phyloP scores from a whole-genome alignment of 1,140 invertebrate species.

The Paralvinella palmiformis region DNA sequence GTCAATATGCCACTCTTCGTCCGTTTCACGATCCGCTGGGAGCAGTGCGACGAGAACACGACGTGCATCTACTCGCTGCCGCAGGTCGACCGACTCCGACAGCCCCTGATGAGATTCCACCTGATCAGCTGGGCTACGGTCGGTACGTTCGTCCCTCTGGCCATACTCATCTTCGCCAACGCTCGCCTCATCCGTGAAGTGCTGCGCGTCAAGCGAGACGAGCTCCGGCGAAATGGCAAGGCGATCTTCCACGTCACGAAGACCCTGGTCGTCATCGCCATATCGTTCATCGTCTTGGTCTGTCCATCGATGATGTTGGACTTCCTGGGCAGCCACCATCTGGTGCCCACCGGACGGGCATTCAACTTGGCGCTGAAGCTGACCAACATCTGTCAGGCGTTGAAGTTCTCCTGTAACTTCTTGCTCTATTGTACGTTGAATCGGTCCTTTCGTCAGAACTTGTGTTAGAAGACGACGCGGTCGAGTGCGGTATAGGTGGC shows the following conservation, averaged over 20 bases:
- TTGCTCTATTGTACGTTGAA: neutral
- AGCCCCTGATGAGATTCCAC: conserved; percentile 23
- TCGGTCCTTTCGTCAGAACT: neutral
- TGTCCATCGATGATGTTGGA: conserved; percentile 45
- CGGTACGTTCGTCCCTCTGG: conserved; percentile 39
- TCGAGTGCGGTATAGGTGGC: no score
- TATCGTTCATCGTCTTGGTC: conserved; percentile 43
- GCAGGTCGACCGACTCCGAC: neutral
- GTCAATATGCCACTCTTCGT: conserved; percentile 42
- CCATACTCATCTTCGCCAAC: conserved; percentile 41
- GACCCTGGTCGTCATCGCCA: conserved; percentile 42
- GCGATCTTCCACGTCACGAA: conserved; percentile 36
- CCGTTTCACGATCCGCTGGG: neutral
- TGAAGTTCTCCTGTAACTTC: conserved; percentile 6
- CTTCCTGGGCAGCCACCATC: conserved; percentile 21
- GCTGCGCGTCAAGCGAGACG: conserved; percentile 7
- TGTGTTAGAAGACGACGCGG: no score
- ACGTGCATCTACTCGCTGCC: neutral
- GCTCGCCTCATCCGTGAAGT: conserved; percentile 31
- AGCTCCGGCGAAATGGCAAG: conserved; percentile 5
- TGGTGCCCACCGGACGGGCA: neutral
- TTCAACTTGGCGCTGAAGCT: neutral
- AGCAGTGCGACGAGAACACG: neutral
- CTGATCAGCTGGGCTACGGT: conserved; percentile 37
- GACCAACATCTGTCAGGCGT: neutral